These are phyloP conservation scores for Cotesia glomerata DNA, from an alignment of 1,140 invertebrate genomes.

Conservation along the genomic window DNA sequence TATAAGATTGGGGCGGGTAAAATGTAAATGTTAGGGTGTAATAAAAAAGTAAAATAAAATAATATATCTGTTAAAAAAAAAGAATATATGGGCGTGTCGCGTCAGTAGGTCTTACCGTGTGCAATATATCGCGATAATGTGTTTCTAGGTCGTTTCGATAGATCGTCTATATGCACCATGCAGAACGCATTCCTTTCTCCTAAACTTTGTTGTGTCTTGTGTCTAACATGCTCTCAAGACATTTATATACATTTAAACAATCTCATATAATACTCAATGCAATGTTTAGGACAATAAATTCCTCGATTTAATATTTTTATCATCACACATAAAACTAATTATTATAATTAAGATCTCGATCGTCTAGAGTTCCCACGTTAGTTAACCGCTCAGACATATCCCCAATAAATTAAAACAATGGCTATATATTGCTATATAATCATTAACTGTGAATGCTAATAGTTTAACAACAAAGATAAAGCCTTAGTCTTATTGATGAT, in stretches of 20 bases:
- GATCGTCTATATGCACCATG: slow-evolving; percentile 19
- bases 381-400: too few relatives aligned
- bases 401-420: too few relatives aligned
- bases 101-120: slow-evolving; percentile 44
- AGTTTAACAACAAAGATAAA: too few relatives aligned
- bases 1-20: background rate
- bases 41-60: slow-evolving; percentile 29
- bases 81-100: slow-evolving; percentile 43
- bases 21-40: background rate
- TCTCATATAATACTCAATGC: background rate
- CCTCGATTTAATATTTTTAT: too few relatives aligned
- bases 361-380: too few relatives aligned
- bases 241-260: background rate
- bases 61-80: slow-evolving; percentile 9
- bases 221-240: background rate
- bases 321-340: too few relatives aligned
- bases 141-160: slow-evolving; percentile 49
- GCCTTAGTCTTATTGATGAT: too few relatives aligned
- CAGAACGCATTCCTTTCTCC: slow-evolving; percentile 38
- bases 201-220: slow-evolving; percentile 15
- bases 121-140: slow-evolving; percentile 45
- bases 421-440: too few relatives aligned
- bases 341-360: too few relatives aligned
- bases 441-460: too few relatives aligned
- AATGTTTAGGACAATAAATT: too few relatives aligned